Evolutionary conservation across 2,888 invertebrate genomes (phyloP).

Genomic region (Schizaphis graminum): DNA sequence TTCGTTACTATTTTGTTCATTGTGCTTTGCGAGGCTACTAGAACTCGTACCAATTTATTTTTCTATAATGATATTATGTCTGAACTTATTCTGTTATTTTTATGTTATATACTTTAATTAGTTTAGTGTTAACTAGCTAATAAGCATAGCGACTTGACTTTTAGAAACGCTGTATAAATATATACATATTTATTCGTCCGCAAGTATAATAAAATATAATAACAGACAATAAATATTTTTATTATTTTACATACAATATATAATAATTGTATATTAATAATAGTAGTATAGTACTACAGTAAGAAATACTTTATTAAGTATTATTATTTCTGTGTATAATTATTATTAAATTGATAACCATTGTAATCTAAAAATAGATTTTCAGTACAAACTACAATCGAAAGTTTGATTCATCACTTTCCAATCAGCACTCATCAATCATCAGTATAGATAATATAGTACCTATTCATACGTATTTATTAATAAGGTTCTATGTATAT

Average conservation of each 20-base stretch:
- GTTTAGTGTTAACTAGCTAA: neutral
- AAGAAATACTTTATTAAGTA: neutral
- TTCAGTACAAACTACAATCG: neutral
- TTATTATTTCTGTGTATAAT: neutral
- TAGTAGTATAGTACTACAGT: neutral
- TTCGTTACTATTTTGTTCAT: neutral
- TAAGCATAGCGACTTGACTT: neutral
- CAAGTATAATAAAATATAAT: neutral
- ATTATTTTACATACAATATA: neutral
- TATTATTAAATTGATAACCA: neutral
- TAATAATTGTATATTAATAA: neutral
- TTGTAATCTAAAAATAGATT: neutral
- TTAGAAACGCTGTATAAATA: neutral
- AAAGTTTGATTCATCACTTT: neutral
- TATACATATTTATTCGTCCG: neutral
- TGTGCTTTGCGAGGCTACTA: neutral
- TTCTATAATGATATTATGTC: neutral
- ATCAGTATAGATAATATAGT: neutral
- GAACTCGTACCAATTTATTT: neutral
- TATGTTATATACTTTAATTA: neutral
- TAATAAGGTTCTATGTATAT: neutral
- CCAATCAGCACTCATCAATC: neutral
- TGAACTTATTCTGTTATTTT: neutral
- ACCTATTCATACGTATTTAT: neutral
- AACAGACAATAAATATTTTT: neutral